Evolutionary conservation across 1,140 invertebrate species (phyloP).

Genomic region (Caerostris darwini): DNA sequence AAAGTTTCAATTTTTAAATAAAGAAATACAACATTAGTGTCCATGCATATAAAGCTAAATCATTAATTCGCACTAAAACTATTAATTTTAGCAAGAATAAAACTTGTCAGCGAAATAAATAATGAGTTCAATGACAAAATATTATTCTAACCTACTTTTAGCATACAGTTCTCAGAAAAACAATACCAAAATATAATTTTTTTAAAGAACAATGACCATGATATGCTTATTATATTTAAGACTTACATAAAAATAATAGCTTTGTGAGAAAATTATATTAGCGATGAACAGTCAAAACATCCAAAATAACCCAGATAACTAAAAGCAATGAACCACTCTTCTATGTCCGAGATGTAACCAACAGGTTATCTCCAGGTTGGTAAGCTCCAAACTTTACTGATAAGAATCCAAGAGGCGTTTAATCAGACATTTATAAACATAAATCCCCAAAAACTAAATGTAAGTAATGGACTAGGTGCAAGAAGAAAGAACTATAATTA

Average conservation of each 20-base stretch:
- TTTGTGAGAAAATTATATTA: conserved; percentile 28
- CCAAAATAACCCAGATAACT: no score
- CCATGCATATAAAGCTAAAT: no score
- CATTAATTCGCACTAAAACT: no score
- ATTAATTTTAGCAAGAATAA: no score
- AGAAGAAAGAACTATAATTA: not conserved
- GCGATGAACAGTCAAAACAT: not conserved
- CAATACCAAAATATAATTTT: not conserved
- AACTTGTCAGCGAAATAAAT: no score
- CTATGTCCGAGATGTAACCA: not conserved
- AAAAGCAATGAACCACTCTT: not conserved
- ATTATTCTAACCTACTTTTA: not conserved
- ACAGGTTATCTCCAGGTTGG: not conserved
- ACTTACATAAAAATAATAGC: not conserved
- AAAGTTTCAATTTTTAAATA: no score
- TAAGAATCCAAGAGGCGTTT: conserved; percentile 4
- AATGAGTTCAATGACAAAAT: no score
- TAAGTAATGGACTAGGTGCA: not conserved
- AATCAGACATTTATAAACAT: not conserved
- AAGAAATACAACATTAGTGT: no score
- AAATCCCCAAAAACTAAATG: conserved; percentile 9
- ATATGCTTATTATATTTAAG: not conserved
- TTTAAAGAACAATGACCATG: not conserved
- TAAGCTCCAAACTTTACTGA: not conserved
- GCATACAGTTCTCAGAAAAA: not conserved